These are phyloP conservation scores for Pygoscelis adeliae DNA, from an alignment of 2,113 vertebrate genomes.

Conservation along the genomic window DNA sequence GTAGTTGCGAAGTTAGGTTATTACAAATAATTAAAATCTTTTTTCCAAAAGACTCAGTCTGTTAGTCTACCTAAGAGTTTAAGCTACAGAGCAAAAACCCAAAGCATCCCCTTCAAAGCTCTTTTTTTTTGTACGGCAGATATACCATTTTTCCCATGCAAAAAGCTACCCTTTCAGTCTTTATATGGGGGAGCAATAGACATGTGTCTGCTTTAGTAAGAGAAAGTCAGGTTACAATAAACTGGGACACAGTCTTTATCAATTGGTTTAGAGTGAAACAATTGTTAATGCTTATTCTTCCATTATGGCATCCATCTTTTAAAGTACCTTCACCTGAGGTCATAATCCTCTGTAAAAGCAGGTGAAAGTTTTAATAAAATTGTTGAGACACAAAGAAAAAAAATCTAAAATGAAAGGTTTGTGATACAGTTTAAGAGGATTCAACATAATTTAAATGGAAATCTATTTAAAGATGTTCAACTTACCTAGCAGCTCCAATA, in stretches of 20 bases:
- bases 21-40: background rate
- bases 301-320: background rate
- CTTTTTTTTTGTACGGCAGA: background rate
- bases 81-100: background rate
- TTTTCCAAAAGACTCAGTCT: background rate
- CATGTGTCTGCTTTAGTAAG: background rate
- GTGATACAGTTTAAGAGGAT: background rate
- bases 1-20: background rate
- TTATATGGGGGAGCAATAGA: background rate
- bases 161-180: background rate
- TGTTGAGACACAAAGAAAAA: background rate
- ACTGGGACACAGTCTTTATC: background rate
- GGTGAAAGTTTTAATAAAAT: background rate
- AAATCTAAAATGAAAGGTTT: background rate
- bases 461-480: background rate
- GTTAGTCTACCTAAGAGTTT: background rate
- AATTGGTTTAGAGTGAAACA: background rate
- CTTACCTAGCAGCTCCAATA: background rate
- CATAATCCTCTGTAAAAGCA: background rate
- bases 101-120: background rate
- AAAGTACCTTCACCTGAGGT: background rate
- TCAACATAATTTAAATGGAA: background rate
- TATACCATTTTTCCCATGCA: background rate
- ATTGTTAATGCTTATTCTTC: background rate
- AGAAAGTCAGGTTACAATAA: background rate